These are phyloP conservation scores for Antechinus flavipes DNA, from an alignment of 2,113 vertebrate species.

Conservation along the genomic window DNA sequence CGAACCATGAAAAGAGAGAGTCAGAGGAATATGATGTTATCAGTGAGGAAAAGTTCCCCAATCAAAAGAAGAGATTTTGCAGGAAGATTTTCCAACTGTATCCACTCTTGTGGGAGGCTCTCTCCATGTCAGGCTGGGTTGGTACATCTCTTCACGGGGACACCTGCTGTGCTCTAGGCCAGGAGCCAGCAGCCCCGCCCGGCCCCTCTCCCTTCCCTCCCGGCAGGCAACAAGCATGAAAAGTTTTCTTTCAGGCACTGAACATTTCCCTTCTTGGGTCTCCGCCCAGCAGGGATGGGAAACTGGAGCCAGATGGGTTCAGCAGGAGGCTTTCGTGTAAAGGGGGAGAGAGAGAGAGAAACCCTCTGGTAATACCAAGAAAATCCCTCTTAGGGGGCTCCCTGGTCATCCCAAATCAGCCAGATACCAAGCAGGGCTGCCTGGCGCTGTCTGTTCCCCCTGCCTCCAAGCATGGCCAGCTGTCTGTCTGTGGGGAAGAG, in stretches of 20 bases:
- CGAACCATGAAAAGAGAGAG: background rate
- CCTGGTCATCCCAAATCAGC: background rate
- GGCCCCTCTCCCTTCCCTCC: background rate
- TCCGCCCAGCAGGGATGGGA: background rate
- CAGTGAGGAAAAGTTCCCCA: background rate
- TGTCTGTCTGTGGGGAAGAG: background rate
- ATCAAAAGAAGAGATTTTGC: background rate
- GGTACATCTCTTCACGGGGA: constrained; percentile 16
- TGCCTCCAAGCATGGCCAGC: background rate
- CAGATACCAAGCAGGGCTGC: background rate
- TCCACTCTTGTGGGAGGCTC: background rate
- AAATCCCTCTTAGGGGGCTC: background rate
- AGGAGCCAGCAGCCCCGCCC: constrained; percentile 39
- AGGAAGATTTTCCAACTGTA: background rate
- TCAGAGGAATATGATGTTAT: background rate
- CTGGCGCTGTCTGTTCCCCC: background rate
- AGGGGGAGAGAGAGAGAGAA: background rate
- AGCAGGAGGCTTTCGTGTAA: background rate
- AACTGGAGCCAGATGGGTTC: background rate
- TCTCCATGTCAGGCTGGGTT: background rate
- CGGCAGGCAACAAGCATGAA: background rate
- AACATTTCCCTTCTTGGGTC: constrained; percentile 13
- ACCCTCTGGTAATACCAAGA: background rate
- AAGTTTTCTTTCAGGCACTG: constrained; percentile 14
- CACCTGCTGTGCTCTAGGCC: constrained; percentile 50